Evolutionary conservation across 2,888 invertebrate genomes (phyloP).

Genomic region (Dasysyrphus tricinctus): DNA sequence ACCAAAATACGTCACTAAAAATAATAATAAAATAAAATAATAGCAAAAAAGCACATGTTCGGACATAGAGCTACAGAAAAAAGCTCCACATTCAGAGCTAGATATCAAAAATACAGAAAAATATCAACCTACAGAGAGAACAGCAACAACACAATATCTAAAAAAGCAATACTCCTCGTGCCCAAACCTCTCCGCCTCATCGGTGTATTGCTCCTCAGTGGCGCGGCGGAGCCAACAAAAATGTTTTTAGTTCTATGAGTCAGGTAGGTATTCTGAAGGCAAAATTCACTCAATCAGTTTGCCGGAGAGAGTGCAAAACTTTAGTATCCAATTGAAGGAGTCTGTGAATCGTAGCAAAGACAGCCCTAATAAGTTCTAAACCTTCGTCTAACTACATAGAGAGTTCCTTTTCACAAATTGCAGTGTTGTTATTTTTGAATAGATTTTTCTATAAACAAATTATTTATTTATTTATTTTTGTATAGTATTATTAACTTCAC

Average conservation of each 20-base stretch:
- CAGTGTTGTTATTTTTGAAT: constrained; percentile 32
- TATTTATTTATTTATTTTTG: neutral
- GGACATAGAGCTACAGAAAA: constrained; percentile 35
- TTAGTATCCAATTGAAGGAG: constrained; percentile 72
- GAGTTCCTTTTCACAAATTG: constrained; percentile 28
- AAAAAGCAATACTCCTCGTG: constrained; percentile 10
- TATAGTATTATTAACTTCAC: constrained; percentile 15
- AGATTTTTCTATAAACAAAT: constrained; percentile 32
- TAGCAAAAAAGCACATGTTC: constrained; percentile 64
- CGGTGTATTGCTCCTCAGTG: neutral
- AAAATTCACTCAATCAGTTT: constrained; percentile 67
- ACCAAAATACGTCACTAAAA: constrained; percentile 39
- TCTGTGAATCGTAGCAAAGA: constrained; percentile 64
- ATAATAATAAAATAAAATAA: constrained; percentile 1
- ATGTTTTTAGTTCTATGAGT: constrained; percentile 53
- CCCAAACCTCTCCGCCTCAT: neutral
- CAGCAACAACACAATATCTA: constrained; percentile 9
- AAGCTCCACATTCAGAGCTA: constrained; percentile 18
- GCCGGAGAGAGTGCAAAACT: constrained; percentile 70
- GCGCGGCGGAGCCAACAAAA: neutral
- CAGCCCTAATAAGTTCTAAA: constrained; percentile 11
- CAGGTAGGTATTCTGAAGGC: constrained; percentile 16
- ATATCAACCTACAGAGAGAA: constrained; percentile 20
- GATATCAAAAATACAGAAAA: constrained; percentile 29
- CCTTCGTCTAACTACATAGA: constrained; percentile 12